Evolutionary conservation across 2,113 vertebrate genomes (phyloP).

Genomic region (Anser cygnoides): DNA sequence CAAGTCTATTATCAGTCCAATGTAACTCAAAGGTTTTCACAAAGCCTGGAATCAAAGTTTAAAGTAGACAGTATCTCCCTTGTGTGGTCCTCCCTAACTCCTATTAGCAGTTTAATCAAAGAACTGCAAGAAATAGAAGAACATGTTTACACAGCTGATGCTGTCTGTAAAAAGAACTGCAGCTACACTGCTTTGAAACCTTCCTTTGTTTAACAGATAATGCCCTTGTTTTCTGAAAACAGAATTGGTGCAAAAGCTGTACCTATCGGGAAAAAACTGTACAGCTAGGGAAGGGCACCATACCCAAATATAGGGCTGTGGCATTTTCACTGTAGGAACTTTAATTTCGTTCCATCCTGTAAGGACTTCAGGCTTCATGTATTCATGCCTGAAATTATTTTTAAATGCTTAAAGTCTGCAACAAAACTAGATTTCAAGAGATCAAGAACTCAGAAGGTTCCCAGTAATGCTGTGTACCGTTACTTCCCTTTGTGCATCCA

Average conservation of each 20-base stretch:
- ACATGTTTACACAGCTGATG: not conserved
- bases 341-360: not conserved
- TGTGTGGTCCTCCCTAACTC: constrained; percentile 5
- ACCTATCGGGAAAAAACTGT: not conserved
- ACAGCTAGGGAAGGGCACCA: not conserved
- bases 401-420: not conserved
- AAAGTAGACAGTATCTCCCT: not conserved
- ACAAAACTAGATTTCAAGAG: not conserved
- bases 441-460: not conserved
- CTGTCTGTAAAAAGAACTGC: not conserved
- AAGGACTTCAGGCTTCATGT: not conserved
- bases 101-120: not conserved
- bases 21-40: not conserved
- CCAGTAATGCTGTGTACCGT: not conserved
- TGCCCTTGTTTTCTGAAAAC: not conserved
- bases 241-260: not conserved
- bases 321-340: not conserved
- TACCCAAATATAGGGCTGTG: not conserved
- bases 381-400: not conserved
- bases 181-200: not conserved
- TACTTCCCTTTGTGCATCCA: not conserved
- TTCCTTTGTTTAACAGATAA: not conserved
- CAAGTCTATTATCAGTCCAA: not conserved
- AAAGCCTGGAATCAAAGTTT: constrained; percentile 4
- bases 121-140: constrained; percentile 3